Base-by-base conservation (phyloP, 2,113 vertebrate species). In the Formicarius rufipectus region DNA sequence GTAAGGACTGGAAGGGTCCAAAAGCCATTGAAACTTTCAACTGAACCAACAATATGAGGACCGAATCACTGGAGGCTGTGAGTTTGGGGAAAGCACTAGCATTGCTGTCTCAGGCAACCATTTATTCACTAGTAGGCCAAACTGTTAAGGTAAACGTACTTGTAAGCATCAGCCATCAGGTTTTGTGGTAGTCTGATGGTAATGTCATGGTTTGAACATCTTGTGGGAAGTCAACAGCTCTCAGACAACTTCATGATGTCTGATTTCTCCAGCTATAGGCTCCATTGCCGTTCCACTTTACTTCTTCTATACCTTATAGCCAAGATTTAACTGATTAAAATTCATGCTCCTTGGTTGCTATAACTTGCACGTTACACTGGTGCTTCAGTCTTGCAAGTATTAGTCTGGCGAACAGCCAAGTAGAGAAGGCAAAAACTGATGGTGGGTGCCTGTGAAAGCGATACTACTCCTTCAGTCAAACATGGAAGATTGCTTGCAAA, bases 171-270 rank as follows among this genome's bases (percentile, higher is more conserved):
- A 63, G 12, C 25, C 75, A 23, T 20, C 4, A 7, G 12, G 33
- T 85, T 89, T 83, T 86, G 45, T 16, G 5, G 7, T 58, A 55
- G 62, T 63, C 44, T 76, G 40, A 18, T 81, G 37, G 17, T 89
- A 24, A 33, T 71, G 31, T 69, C 16, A 9, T 45, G 8, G 16
- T 56, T 68, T 50, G 59, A 69, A 31, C 4, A 14, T 39, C 18
- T 56, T 60, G 23, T 1, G 5, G 21, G 25, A 79, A n/a, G 15
- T 79, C 64, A 55, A 24, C 37, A 79, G 23, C 17, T 89, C 33
- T 69, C 6, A 2, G 4, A 3, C 37, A 62, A 8, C 17, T 67
- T 53, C 0, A 14, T 18, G 21, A n/a, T 78, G 45, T 30, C 55
- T 31, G 13, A 22, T 55, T 80, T 63, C 49, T 49, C n/a, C n/a